Percentiles rank a stretch among this genome's conserved stretches.
Evolutionary conservation across 2,888 invertebrate species (phyloP).

Genomic region (Nomada ferruginata): DNA sequence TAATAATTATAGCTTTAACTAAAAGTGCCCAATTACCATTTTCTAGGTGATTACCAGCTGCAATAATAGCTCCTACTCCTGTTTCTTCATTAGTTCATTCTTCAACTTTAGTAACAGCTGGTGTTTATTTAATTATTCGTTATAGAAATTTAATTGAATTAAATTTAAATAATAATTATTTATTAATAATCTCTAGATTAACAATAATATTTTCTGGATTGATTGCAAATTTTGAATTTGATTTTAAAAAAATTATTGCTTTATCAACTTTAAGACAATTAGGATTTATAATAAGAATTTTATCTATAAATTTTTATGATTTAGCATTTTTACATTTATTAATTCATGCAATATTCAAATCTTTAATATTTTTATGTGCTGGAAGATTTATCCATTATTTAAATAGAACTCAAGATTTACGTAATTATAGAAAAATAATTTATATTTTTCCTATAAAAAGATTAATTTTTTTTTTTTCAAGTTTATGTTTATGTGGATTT

Average conservation of each 20-base stretch:
- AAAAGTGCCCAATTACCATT: constrained; percentile 94
- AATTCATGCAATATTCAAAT: constrained; percentile 91
- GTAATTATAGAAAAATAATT: constrained; percentile 86
- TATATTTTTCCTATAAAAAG: constrained; percentile 85
- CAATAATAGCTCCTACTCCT: constrained; percentile 91
- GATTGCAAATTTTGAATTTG: constrained; percentile 88
- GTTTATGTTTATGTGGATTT: constrained; percentile 87
- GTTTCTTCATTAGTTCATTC: constrained; percentile 92
- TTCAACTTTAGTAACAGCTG: constrained; percentile 91
- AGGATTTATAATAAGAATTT: constrained; percentile 89
- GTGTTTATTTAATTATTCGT: constrained; percentile 90
- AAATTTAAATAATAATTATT: constrained; percentile 1
- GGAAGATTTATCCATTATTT: constrained; percentile 89
- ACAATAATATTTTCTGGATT: constrained; percentile 88
- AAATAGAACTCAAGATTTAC: constrained; percentile 89
- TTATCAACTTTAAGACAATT: constrained; percentile 91
- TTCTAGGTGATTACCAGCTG: constrained; percentile 90
- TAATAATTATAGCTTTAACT: constrained; percentile 85
- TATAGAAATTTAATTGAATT: constrained; percentile 85
- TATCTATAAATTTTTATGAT: constrained; percentile 85
- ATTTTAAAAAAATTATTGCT: constrained; percentile 92
- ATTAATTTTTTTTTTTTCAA: constrained; percentile 86
- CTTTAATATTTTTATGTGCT: constrained; percentile 90
- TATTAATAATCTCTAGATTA: constrained; percentile 77
- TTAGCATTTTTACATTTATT: constrained; percentile 90